Conservation (phyloP, 53 echinoderm and acorn worm species). For the Mesocentrotus franciscanus region DNA sequence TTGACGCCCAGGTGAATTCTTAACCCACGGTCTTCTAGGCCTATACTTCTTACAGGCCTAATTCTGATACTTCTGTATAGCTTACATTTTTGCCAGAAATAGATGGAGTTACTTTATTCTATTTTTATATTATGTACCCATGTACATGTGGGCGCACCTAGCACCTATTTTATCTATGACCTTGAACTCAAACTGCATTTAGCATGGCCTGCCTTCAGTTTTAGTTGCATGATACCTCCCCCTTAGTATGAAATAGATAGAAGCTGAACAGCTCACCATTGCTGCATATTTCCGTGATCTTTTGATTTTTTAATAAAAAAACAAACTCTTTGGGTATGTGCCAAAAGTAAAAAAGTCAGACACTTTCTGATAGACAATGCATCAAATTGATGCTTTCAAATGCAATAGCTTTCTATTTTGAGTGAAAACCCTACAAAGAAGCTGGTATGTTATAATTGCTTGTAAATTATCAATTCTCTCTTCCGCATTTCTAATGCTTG, state of each 20-base stretch:
- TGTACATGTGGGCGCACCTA: too few species aligned
- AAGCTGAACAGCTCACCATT: background rate
- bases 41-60: too few species aligned
- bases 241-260: background rate
- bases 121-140: too few species aligned
- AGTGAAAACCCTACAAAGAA: background rate
- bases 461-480: conserved; percentile 6
- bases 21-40: too few species aligned
- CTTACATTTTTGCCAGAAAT: too few species aligned
- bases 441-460: background rate
- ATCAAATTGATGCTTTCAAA: background rate
- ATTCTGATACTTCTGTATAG: too few species aligned
- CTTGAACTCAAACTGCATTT: background rate
- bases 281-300: background rate
- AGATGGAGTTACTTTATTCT: too few species aligned
- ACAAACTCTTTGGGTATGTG: background rate
- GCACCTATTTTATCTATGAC: background rate
- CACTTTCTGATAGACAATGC: background rate
- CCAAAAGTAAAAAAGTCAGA: background rate
- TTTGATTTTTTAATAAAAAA: background rate
- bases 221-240: background rate
- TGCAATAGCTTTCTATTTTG: conserved; percentile 1
- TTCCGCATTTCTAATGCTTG: background rate
- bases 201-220: background rate
- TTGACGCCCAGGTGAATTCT: too few species aligned